Base-by-base conservation (phyloP, 1,140 invertebrate species). In the Chlorops oryzae region DNA sequence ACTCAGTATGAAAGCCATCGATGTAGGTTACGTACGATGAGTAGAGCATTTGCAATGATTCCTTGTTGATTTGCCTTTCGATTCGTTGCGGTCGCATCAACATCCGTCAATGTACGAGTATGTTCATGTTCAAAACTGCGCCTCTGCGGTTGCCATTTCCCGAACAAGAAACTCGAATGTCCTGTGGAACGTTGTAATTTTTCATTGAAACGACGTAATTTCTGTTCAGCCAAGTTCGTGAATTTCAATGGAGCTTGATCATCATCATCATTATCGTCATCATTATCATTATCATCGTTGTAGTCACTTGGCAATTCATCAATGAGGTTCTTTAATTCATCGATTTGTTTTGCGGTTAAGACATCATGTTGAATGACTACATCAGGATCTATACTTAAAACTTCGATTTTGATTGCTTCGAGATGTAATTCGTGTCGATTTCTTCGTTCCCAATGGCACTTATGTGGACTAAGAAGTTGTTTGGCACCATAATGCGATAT, bases 321-420 rank as follows among this genome's bases (percentile, higher is more conserved):
- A 18, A 49, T 22, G 32, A 48, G 70, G 61, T 78, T 73, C 73
- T 96, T 90, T 46, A 98, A 86, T 2, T 82, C 77, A 47, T 86
- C 80, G 52, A 96, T 96, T 76, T 98, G 94, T 1, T 76, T 67
- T 63, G 96, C 89, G 48, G 78, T 82, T 54, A 99, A 79, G 5
- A 96, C 84, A 61, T 96, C 81, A 70, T 96, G 86, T 72, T 87
- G 96, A 9, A 98, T 77, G 25, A 88, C 80, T 55, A 98, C 85
- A 46, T 83, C 78, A 0, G 96, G 96, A 21, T 90, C 80, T 4
- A 85, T 71, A 70, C 87, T 96, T 86, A 59, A 96, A 74, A 66
- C 88, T 82, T 45, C 96, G 92, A 13, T 89, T 94, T 68, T 84
- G 80, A 40, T 80, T 1, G 92, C 93, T 1, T 84, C 85, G 21